Evolutionary conservation across 2,797 vertebrate genomes (phyloP).

Genomic region (Pelobates cultripes): DNA sequence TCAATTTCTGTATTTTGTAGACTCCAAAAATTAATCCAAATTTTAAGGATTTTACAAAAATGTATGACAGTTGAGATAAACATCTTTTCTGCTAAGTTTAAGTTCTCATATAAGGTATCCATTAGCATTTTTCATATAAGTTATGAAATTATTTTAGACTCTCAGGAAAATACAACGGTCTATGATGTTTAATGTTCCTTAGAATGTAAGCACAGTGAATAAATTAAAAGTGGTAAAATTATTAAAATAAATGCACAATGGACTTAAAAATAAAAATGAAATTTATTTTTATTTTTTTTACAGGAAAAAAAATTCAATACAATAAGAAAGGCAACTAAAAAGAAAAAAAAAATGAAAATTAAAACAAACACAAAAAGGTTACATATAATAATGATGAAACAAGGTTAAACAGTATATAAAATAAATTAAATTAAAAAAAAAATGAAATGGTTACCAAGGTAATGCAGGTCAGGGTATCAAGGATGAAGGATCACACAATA

Average conservation of each 20-base stretch:
- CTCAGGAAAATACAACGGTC: too few relatives aligned
- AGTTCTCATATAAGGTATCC: too few relatives aligned
- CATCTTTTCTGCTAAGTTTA: too few relatives aligned
- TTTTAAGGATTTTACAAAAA: too few relatives aligned
- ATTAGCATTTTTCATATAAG: too few relatives aligned
- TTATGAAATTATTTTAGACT: too few relatives aligned
- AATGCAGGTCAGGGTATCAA: conserved; percentile 99
- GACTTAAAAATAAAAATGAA: conserved; percentile 67
- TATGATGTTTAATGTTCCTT: too few relatives aligned
- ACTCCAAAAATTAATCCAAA: too few relatives aligned
- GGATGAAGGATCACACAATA: conserved; percentile 98
- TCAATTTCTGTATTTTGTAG: too few relatives aligned
- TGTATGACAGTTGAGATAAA: too few relatives aligned
- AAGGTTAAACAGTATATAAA: conserved; percentile 78
- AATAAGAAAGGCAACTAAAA: conserved; percentile 70
- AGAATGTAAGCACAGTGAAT: too few relatives aligned
- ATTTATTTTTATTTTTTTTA: conserved; percentile 56
- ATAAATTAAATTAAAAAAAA: conserved; percentile 85
- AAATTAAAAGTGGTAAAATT: conserved; percentile 46
- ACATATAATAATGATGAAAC: conserved; percentile 76
- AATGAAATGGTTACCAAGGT: conserved; percentile 99
- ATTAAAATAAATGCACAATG: conserved; percentile 67
- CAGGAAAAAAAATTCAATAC: conserved; percentile 67
- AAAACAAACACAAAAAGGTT: conserved; percentile 57
- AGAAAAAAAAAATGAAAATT: conserved; percentile 58